Evolutionary conservation across 1,140 invertebrate genomes (phyloP), one percentile per base, ranked within the genome.

Genomic region (Episyrphus balteatus): DNA sequence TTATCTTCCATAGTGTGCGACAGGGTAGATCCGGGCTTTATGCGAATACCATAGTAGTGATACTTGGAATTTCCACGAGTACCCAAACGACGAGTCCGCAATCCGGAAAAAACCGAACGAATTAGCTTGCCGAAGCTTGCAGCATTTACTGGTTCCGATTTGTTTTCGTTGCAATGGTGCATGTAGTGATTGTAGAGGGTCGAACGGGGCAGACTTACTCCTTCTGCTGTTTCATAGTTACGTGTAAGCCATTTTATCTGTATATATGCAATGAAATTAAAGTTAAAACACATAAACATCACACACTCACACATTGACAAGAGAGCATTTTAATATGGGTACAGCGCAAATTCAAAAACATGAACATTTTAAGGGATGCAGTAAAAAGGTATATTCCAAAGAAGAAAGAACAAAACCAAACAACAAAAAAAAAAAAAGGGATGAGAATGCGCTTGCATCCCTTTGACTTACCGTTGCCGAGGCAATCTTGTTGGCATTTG

Each of bases 21-120:
- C 26, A 94, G 63, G 8, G 81, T 74, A 0, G 91, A 94, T 50
- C 78, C 82, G 0, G 90, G 87, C 71, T 98, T 98, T 7, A 98
- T 85, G 40, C 93, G 78, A 51, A 99, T 98, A n/a, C 96, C 96
- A 75, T 98, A 98, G 71, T 99, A 99, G 75, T 99, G 95, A 70
- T 99, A 99, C 67, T 98, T 98, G 7, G 94, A 98, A 73, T 99
- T 98, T n/a, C 95, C 95, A 55, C 94, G 80, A 7, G 95, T 98
- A 52, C 96, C 95, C 33, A 99, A 76, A 39, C 95, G 76, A 55
- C 95, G 75, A 15, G 96, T 98, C 52, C 92, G 75, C 50, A 99
- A 74, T 10, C 94, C 94, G 51, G 97, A 76, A 75, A 99, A 99
- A 33, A 99, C 95, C 6, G 92, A 96, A 36, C 96, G 80, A 57